A percentile compares a stretch with the other conserved stretches of the same genome.
phyloP scores from a whole-genome alignment of 2,888 invertebrate species.

The Trachelus tabidus region DNA sequence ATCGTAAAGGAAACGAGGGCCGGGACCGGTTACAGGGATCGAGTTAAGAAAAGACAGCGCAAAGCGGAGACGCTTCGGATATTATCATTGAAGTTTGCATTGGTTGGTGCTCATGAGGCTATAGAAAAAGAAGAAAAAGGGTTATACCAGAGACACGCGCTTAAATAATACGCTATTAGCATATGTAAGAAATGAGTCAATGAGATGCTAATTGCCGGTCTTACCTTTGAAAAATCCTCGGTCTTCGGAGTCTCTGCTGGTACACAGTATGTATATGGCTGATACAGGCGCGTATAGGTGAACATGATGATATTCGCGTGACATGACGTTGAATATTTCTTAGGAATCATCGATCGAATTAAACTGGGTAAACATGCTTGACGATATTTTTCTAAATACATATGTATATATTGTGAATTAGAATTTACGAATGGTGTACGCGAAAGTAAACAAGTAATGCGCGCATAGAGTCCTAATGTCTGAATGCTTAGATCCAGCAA shows the following conservation, averaged over 20 bases:
- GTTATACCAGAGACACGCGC: slow-evolving; percentile 26
- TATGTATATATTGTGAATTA: background rate
- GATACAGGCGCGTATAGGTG: background rate
- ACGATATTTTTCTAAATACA: slow-evolving; percentile 12
- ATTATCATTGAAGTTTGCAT: background rate
- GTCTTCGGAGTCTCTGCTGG: slow-evolving; percentile 30
- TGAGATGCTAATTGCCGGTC: slow-evolving; percentile 63
- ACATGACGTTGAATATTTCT: background rate
- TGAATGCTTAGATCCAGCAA: background rate
- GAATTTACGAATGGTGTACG: background rate
- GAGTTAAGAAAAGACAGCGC: slow-evolving; percentile 7
- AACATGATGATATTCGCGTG: background rate
- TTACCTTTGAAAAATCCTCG: slow-evolving; percentile 50
- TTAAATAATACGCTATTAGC: slow-evolving; percentile 58
- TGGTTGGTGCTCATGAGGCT: slow-evolving; percentile 8
- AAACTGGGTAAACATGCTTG: slow-evolving; percentile 6
- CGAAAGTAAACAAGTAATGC: background rate
- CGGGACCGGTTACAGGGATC: slow-evolving; percentile 12
- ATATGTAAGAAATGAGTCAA: slow-evolving; percentile 59
- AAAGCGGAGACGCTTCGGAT: slow-evolving; percentile 1
- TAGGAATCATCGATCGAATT: background rate
- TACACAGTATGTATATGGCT: background rate
- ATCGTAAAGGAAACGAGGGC: slow-evolving; percentile 42
- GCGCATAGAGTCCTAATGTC: background rate
- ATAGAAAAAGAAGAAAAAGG: slow-evolving; percentile 12